These are phyloP conservation scores for Macropis europaea DNA, from an alignment of 2,888 invertebrate genomes.

Conservation along the genomic window DNA sequence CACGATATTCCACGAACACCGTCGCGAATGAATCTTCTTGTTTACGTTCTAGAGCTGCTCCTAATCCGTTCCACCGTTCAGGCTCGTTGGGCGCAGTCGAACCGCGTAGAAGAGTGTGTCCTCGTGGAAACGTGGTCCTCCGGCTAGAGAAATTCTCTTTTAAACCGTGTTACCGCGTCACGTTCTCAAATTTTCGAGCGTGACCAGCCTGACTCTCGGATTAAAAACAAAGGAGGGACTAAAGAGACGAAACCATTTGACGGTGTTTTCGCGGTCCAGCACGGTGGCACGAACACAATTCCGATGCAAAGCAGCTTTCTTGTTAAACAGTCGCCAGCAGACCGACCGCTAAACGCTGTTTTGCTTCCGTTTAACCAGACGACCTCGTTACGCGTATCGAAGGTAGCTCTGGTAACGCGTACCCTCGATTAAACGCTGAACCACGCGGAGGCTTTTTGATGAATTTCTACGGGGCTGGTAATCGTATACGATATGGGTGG, in stretches of 20 bases:
- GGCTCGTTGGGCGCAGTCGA: neutral
- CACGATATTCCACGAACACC: neutral
- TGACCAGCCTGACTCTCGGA: too few relatives aligned
- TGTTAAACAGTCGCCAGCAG: slow-evolving; percentile 19
- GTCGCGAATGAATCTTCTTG: slow-evolving; percentile 39
- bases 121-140: too few relatives aligned
- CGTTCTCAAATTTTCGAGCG: slow-evolving; percentile 1
- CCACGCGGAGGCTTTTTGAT: slow-evolving; percentile 42
- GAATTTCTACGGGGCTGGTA: slow-evolving; percentile 47
- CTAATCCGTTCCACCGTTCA: slow-evolving; percentile 47
- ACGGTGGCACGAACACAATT: slow-evolving; percentile 39
- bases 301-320: slow-evolving; percentile 61
- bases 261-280: slow-evolving; percentile 10
- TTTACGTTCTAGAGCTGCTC: slow-evolving; percentile 44
- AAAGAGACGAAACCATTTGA: slow-evolving; percentile 10
- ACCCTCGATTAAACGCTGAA: slow-evolving; percentile 54
- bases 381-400: slow-evolving; percentile 61
- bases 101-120: too few relatives aligned
- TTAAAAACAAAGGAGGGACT: too few relatives aligned
- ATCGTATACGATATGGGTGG: slow-evolving; percentile 43
- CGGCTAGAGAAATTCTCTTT: slow-evolving; percentile 5
- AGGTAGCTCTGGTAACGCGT: slow-evolving; percentile 38
- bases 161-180: neutral
- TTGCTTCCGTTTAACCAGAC: slow-evolving; percentile 57
- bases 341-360: slow-evolving; percentile 39